A percentile compares a stretch with the other conserved stretches of the same genome.
Conservation (phyloP, 2,113 vertebrate species). For the Kryptolebias marmoratus region DNA sequence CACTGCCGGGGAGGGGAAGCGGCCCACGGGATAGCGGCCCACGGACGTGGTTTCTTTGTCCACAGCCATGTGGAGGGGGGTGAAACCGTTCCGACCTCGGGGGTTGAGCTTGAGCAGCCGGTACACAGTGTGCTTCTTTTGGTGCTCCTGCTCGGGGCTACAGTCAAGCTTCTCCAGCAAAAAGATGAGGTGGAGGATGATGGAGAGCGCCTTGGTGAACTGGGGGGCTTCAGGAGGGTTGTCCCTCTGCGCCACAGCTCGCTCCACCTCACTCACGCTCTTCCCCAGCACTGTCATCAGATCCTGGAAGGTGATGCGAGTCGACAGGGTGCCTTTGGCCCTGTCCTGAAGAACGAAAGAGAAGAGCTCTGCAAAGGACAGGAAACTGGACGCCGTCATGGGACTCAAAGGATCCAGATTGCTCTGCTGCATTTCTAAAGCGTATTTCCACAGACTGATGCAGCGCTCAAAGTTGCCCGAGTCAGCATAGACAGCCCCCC, state of each 20-base stretch:
- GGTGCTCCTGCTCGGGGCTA: slow-evolving; percentile 87
- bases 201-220: slow-evolving; percentile 92
- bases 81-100: slow-evolving; percentile 87
- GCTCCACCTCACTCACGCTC: slow-evolving; percentile 93
- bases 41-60: slow-evolving; percentile 93
- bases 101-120: slow-evolving; percentile 91
- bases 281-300: slow-evolving; percentile 93
- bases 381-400: slow-evolving; percentile 95
- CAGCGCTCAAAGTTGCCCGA: slow-evolving; percentile 94
- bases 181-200: slow-evolving; percentile 93
- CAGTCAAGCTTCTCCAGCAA: slow-evolving; percentile 92
- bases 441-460: slow-evolving; percentile 94
- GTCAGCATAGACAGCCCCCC: slow-evolving; percentile 93
- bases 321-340: slow-evolving; percentile 87
- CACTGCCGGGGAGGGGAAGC: slow-evolving; percentile 90
- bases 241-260: slow-evolving; percentile 87
- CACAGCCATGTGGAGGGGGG: slow-evolving; percentile 92
- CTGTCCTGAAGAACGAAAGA: slow-evolving; percentile 95
- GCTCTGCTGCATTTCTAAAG: slow-evolving; percentile 95
- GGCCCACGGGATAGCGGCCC: slow-evolving; percentile 93
- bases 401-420: slow-evolving; percentile 95
- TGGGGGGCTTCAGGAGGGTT: slow-evolving; percentile 87
- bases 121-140: slow-evolving; percentile 92
- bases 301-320: slow-evolving; percentile 89
- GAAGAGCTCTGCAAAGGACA: slow-evolving; percentile 95